Evolutionary conservation across 2,797 vertebrate species (phyloP), one percentile per base, ranked within the genome.

Genomic region (Sylvia borin): DNA sequence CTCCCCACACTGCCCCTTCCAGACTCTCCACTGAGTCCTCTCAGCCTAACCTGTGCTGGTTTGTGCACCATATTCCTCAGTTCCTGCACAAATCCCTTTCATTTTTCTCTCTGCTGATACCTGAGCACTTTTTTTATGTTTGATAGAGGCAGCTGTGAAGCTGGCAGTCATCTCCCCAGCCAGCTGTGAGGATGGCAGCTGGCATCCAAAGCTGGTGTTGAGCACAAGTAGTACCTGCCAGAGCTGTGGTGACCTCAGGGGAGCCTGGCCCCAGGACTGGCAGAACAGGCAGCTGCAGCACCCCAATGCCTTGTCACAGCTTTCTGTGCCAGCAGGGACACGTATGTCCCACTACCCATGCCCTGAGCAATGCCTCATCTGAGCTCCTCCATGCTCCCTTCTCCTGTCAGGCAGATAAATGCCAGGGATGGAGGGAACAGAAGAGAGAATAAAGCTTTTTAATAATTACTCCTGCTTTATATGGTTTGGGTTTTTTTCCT

Each of bases 231-330:
- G 54, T 2, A 27, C 13, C 21, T 73, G 24, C 18, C 1, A 2
- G 26, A 40, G 38, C 67, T 14, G 15, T 0, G 0, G 11, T 57
- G 71, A 7, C 32, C 5, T 0, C 2, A 1, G 22, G 48, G 47
- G 22, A 64, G 9, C 36, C 45, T 65, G 68, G 38, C 13, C 29
- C 55, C 2, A 1, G 51, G 64, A 45, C 7, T 1, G 2, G n/a
- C 72, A 79, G 24, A 26, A 25, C 6, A 62, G 68, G 55, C 24
- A 25, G 25, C 47, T 25, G 38, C 13, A 5, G 71, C 4, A 3
- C 31, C 27, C 61, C 0, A 0, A 3, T 5, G 51, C 24, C 26
- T 17, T 27, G 19, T 18, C 57, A 29, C 42, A 67, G 36, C 16
- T 62, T 15, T 18, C 21, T 10, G 15, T 5, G 16, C 12, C 71